Base-by-base conservation (phyloP, 2,113 vertebrate genomes). In the Labeo catla region DNA sequence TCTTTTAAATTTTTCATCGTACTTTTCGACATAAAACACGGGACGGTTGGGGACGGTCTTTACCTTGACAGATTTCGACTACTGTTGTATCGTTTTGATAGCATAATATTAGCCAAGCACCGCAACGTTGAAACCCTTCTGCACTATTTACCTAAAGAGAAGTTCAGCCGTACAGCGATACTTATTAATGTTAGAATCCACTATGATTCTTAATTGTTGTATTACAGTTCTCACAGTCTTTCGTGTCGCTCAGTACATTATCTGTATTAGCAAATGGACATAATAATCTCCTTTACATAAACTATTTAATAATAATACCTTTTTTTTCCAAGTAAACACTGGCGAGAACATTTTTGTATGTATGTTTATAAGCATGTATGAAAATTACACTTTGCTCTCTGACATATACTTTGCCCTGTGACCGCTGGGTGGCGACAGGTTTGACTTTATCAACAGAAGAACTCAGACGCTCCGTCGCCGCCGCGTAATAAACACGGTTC, bases 401-500 rank as follows among this genome's bases (percentile, higher is more conserved):
- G 74, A 5, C 34, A 9, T 86, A 84, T 84, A 88, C 81, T 85
- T 89, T 83, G 88, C 52, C 87, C 84, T 72, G 82, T 87, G 50
- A 81, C 94, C 95, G 86, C 93, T 91, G 95, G 97, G 93, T 96
- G 97, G 96, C 96, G 96, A 94, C 95, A 89, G 66, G 11, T 91
- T 92, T 87, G 43, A 88, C 82, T 49, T 2, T 28, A 89, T 86
- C 84, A 76, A 73, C 83, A 81, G 76, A 84, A 86, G 83, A 85
- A 83, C 66, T 86, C 85, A 73, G 95, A 95, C 94, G 91, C 88
- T 52, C 93, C 93, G 94, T 90, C 93, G 95, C 95, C 95, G 94
- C 93, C 91, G 92, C 91, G 95, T 96, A 96, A 97, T 98, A 98
- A 98, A 99, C 95, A 92, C 93, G 91, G 91, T 91, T 92, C 91